Evolutionary conservation across 2,888 invertebrate species (phyloP).

Genomic region (Agriopis leucophaearia): DNA sequence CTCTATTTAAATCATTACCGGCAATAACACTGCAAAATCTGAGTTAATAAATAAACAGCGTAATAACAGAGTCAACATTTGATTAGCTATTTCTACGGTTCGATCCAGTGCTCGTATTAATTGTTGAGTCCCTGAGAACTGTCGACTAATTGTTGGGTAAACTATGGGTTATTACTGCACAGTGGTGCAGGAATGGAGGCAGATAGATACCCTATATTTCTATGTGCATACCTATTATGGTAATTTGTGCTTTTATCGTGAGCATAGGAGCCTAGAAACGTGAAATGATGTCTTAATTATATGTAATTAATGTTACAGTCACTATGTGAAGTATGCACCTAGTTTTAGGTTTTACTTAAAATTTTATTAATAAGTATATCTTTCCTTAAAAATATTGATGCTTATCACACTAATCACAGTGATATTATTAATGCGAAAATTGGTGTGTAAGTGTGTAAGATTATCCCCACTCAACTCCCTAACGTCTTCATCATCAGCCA

Average conservation of each 20-base stretch:
- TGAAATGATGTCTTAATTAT: neutral
- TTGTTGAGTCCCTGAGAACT: constrained; percentile 69
- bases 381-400: no score
- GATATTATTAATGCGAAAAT: no score
- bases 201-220: constrained; percentile 67
- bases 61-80: constrained; percentile 4
- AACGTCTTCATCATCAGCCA: no score
- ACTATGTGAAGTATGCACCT: no score
- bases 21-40: no score
- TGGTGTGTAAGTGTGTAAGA: no score
- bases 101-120: constrained; percentile 68
- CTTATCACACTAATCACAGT: no score
- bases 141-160: constrained; percentile 65
- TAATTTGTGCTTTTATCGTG: constrained; percentile 61
- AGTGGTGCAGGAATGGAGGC: constrained; percentile 55
- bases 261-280: constrained; percentile 38
- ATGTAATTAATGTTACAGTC: no score
- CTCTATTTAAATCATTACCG: no score
- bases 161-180: constrained; percentile 62
- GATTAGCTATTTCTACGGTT: constrained; percentile 49
- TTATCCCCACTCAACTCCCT: no score
- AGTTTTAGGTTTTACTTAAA: no score
- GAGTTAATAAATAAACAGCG: neutral
- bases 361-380: no score
- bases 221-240: constrained; percentile 59